Conservation (phyloP, 2,113 vertebrate genomes). For the Uropsilus gracilis region DNA sequence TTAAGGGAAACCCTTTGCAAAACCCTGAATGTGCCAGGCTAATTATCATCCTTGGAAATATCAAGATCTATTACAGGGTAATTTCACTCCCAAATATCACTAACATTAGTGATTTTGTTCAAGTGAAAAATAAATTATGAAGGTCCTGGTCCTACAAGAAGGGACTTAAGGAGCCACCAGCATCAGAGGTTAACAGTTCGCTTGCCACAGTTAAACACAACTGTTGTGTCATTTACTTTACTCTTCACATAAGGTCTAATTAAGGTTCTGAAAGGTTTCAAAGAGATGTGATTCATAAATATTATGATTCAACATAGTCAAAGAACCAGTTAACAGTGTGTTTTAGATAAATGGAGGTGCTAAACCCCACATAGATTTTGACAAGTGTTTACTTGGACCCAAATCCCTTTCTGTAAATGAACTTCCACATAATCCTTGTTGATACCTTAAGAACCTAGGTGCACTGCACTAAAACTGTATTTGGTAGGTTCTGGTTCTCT, state of each 20-base stretch:
- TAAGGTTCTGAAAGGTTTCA: background rate
- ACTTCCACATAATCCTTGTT: background rate
- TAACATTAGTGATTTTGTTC: background rate
- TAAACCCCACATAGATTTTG: background rate
- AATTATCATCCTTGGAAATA: background rate
- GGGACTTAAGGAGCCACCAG: background rate
- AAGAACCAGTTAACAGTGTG: background rate
- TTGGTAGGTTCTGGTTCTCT: background rate
- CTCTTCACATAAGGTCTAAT: slow-evolving; percentile 10
- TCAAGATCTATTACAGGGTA: background rate
- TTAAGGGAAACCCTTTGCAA: background rate
- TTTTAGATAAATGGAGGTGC: slow-evolving; percentile 7
- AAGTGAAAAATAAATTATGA: slow-evolving; percentile 17
- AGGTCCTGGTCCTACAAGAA: background rate
- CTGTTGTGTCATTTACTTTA: background rate
- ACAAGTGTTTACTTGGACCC: background rate
- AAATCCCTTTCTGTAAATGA: background rate
- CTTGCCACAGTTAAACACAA: background rate
- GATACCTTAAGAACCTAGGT: background rate
- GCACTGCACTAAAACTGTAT: background rate
- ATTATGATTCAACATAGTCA: background rate
- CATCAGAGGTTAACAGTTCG: background rate
- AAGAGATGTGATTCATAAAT: background rate
- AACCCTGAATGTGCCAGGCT: background rate
- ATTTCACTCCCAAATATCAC: background rate